Evolutionary conservation across 2,888 invertebrate species (phyloP).

Genomic region (Dasypogon diadema): DNA sequence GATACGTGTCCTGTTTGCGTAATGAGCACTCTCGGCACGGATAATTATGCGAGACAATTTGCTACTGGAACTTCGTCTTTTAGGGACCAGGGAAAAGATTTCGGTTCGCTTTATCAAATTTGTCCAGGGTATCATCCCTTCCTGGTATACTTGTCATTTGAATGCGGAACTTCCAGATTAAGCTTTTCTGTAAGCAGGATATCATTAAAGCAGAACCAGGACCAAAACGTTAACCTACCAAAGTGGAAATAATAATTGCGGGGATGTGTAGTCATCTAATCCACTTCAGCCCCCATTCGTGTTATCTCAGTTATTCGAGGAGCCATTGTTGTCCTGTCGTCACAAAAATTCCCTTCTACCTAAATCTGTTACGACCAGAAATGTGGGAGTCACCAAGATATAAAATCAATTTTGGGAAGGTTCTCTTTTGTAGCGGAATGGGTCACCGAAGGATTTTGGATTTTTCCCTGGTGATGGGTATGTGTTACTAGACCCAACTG

Average conservation of each 20-base stretch:
- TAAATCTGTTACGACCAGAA: slow-evolving; percentile 43
- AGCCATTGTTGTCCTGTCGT: slow-evolving; percentile 31
- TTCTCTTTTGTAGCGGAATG: not conserved
- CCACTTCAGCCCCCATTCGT: not conserved
- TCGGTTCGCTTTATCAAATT: slow-evolving; percentile 16
- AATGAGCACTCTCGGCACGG: not conserved
- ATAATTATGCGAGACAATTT: not conserved
- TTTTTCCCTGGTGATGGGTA: no score
- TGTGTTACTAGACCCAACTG: no score
- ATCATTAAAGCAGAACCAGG: not conserved
- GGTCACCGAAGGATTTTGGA: not conserved
- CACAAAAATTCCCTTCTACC: slow-evolving; percentile 22
- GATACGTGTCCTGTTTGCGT: slow-evolving; percentile 3
- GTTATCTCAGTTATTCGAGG: slow-evolving; percentile 29
- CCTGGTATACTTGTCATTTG: not conserved
- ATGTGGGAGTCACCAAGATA: slow-evolving; percentile 39
- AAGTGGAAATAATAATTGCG: slow-evolving; percentile 30
- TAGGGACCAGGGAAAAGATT: not conserved
- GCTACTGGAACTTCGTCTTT: not conserved
- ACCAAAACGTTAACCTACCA: not conserved
- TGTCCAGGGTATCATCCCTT: not conserved
- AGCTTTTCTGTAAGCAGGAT: slow-evolving; percentile 8
- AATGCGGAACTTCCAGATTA: not conserved
- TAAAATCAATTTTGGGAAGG: slow-evolving; percentile 33
- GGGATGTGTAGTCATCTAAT: not conserved